Evolutionary conservation across 2,888 invertebrate species (phyloP).

Genomic region (Hipparchia semele): DNA sequence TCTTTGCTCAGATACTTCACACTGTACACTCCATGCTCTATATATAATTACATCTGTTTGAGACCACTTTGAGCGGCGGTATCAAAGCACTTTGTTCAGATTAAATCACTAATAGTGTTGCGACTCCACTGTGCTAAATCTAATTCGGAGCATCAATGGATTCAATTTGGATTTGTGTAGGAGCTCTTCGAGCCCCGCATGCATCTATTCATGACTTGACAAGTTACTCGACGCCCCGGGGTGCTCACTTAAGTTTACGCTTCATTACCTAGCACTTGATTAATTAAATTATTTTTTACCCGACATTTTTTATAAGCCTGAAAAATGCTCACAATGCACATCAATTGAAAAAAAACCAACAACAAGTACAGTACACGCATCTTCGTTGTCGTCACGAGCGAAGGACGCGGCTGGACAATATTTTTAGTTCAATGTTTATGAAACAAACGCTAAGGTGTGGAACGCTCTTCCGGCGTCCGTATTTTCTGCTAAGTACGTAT

Average conservation of each 20-base stretch:
- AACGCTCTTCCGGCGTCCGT: no score
- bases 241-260: no score
- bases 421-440: no score
- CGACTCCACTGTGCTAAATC: conserved; percentile 46
- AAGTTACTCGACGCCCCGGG: neutral
- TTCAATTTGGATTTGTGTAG: conserved; percentile 70
- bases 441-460: no score
- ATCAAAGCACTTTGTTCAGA: conserved; percentile 44
- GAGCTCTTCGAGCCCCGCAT: conserved; percentile 42
- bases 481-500: no score
- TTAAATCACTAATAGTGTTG: conserved; percentile 44
- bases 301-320: no score
- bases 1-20: neutral
- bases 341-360: no score
- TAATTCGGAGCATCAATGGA: conserved; percentile 71
- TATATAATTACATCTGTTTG: neutral
- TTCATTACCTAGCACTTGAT: neutral
- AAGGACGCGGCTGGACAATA: no score
- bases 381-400: no score
- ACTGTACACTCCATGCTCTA: neutral
- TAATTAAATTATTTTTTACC: neutral
- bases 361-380: no score
- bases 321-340: no score
- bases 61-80: conserved; percentile 15
- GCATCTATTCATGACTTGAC: conserved; percentile 44